Evolutionary conservation across 2,797 vertebrate genomes (phyloP), one percentile per base, ranked within the genome.

Genomic region (Betta splendens): DNA sequence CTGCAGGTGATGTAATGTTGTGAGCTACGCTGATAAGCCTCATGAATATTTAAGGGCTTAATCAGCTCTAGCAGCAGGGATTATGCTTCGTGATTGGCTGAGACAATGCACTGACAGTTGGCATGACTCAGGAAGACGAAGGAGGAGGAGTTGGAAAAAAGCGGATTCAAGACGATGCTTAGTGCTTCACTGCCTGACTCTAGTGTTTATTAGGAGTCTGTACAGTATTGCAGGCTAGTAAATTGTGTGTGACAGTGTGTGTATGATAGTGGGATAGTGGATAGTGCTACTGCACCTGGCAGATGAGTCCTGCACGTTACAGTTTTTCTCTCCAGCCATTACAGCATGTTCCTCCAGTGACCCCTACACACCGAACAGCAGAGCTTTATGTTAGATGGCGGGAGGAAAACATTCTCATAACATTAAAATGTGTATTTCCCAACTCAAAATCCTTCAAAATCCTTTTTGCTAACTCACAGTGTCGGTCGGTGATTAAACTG

Each of bases 261-360:
- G 7, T 64, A 22, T 78, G n/a, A n/a, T n/a, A n/a, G n/a, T n/a
- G n/a, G n/a, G n/a, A n/a, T n/a, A n/a, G n/a, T n/a, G n/a, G n/a
- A n/a, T n/a, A n/a, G n/a, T n/a, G n/a, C n/a, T n/a, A n/a, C n/a
- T n/a, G n/a, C n/a, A 98, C 96, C 95, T 95, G 79, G 79, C 57
- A 58, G 90, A 77, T 56, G 89, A 83, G 42, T 96, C 94, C 58
- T 93, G 93, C 63, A 93, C 9, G 69, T 67, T 92, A 49, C 91
- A 88, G 78, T 92, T 96, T 86, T 94, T 94, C 55, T 93, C 92
- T 77, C 75, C 87, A 18, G 75, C 63, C 38, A 83, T 11, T 3
- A 62, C 1, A 0, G 42, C 26, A 26, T 72, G 82, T 23, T 95
- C 94, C 57, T 96, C 94, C 87, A 81, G 85, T 53, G 81, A 20